Conservation (phyloP, 2,113 vertebrate species). For the Chaetodon trifascialis region DNA sequence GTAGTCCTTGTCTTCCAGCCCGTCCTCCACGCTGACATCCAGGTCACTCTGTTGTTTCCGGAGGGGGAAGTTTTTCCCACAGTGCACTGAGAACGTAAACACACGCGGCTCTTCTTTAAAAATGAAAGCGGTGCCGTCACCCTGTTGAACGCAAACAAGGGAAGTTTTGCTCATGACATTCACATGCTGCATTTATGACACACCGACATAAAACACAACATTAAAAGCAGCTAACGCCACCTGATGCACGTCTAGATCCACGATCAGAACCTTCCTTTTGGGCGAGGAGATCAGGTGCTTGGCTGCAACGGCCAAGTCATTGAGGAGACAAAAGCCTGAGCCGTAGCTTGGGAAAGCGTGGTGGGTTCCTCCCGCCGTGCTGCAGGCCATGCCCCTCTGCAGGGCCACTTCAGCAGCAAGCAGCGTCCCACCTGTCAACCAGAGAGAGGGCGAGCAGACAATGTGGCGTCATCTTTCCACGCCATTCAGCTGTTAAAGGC, state of each 20-base stretch:
- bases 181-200: background rate
- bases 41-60: slow-evolving; percentile 77
- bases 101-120: slow-evolving; percentile 76
- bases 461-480: background rate
- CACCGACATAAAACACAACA: no score
- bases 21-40: slow-evolving; percentile 69
- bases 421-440: slow-evolving; percentile 69
- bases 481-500: background rate
- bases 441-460: background rate
- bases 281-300: slow-evolving; percentile 37
- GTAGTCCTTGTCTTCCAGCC: slow-evolving; percentile 71
- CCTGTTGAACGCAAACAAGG: slow-evolving; percentile 50
- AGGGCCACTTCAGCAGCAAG: slow-evolving; percentile 72
- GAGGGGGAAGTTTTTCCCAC: slow-evolving; percentile 79
- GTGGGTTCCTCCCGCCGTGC: slow-evolving; percentile 79
- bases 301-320: slow-evolving; percentile 76
- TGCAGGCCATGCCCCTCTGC: slow-evolving; percentile 77
- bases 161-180: background rate
- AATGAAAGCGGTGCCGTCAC: slow-evolving; percentile 78
- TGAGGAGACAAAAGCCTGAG: slow-evolving; percentile 79
- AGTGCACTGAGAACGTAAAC: slow-evolving; percentile 79
- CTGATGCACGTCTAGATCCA: slow-evolving; percentile 81
- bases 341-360: slow-evolving; percentile 76
- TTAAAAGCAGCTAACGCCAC: slow-evolving; percentile 31
- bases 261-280: slow-evolving; percentile 70